Percentiles rank a stretch among this genome's conserved stretches.
These are phyloP conservation scores for Osedax frankpressi DNA, from an alignment of 2,888 invertebrate species.

Conservation along the genomic window DNA sequence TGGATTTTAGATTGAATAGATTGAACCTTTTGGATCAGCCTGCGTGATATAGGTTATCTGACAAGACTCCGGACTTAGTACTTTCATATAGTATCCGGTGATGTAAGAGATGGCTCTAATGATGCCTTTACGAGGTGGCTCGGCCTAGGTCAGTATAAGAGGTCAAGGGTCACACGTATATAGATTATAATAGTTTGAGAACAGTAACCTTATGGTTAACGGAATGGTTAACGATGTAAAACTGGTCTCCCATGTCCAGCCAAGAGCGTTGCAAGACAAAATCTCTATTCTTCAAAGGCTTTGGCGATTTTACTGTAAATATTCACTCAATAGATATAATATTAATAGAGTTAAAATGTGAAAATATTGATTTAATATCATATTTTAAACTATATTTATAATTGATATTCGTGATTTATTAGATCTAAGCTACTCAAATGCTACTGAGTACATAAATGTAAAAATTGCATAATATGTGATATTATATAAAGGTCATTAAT, in stretches of 20 bases:
- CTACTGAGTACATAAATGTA: too few species aligned
- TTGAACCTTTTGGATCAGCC: slow-evolving; percentile 69
- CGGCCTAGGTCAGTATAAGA: slow-evolving; percentile 44
- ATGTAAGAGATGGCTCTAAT: slow-evolving; percentile 57
- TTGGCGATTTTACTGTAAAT: slow-evolving; percentile 65
- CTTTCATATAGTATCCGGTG: slow-evolving; percentile 57
- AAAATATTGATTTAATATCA: background rate
- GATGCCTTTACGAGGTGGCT: slow-evolving; percentile 68
- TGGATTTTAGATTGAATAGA: background rate
- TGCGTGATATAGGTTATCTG: slow-evolving; percentile 76
- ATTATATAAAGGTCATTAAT: too few species aligned
- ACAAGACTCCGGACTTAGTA: slow-evolving; percentile 48
- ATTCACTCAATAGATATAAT: slow-evolving; percentile 10
- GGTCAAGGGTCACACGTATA: background rate
- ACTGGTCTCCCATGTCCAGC: slow-evolving; percentile 72
- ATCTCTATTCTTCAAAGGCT: slow-evolving; percentile 75
- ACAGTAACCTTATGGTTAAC: slow-evolving; percentile 63
- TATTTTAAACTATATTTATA: too few species aligned
- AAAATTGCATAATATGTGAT: too few species aligned
- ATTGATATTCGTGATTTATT: too few species aligned
- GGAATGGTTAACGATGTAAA: slow-evolving; percentile 77
- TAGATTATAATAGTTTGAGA: background rate
- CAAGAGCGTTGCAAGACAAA: slow-evolving; percentile 82
- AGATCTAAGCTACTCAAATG: too few species aligned
- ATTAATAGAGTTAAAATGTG: background rate